Evolutionary conservation across 2,797 vertebrate species (phyloP).

Genomic region (Anisognathus igniventris): DNA sequence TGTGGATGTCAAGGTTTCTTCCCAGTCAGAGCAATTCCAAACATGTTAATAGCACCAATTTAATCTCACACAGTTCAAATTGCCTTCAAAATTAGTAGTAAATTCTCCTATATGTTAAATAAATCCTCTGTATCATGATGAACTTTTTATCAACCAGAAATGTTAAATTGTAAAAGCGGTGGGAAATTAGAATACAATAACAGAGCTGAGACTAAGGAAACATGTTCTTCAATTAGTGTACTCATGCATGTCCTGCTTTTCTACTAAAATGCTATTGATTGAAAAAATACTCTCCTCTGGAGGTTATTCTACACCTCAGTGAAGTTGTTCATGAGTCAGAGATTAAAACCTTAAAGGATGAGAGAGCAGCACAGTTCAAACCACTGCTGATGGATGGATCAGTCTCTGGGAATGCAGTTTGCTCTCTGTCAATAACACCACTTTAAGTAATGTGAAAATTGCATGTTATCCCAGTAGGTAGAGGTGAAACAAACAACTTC

Average conservation of each 20-base stretch:
- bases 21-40: background rate
- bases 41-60: background rate
- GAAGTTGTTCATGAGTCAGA: background rate
- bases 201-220: background rate
- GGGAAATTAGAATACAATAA: background rate
- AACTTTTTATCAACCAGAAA: background rate
- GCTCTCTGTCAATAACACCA: background rate
- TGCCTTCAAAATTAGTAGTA: background rate
- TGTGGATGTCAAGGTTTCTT: background rate
- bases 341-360: background rate
- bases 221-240: background rate
- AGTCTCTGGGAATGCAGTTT: background rate
- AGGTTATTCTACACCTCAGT: background rate
- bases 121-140: background rate
- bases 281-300: slow-evolving; percentile 8
- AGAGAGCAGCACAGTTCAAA: background rate
- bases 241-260: background rate
- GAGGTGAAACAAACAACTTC: background rate
- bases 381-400: background rate
- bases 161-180: background rate
- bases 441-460: background rate
- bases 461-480: background rate
- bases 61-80: background rate
- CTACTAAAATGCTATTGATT: background rate
- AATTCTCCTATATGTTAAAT: background rate